A percentile compares a stretch with the other conserved stretches of the same genome.
These are phyloP conservation scores for Alfaro cultratus DNA, from an alignment of 2,797 vertebrate genomes.

Conservation along the genomic window DNA sequence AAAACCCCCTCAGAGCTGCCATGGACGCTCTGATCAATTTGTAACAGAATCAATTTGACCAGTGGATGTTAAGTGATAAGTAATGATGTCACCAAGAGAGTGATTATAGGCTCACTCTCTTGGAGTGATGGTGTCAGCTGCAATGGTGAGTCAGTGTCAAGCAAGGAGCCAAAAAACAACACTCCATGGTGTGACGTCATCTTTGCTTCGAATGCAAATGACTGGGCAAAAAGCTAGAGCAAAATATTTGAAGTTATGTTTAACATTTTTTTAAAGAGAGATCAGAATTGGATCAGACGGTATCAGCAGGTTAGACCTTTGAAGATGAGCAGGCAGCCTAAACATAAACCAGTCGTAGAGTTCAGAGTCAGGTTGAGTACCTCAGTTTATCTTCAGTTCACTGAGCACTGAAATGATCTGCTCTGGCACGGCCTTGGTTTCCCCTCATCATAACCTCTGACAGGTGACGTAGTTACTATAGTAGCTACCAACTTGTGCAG, in stretches of 20 bases:
- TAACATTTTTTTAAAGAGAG: background rate
- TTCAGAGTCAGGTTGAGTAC: background rate
- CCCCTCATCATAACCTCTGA: constrained; percentile 4
- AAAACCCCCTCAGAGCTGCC: background rate
- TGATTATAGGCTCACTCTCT: too few species aligned
- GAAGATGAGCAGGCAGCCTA: background rate
- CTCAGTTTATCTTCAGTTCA: background rate
- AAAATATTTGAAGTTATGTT: background rate
- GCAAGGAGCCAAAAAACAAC: background rate
- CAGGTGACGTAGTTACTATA: constrained; percentile 47
- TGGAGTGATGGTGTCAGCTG: background rate
- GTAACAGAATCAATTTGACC: background rate
- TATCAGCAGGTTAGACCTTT: background rate
- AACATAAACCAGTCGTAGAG: background rate
- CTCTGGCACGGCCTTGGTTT: background rate
- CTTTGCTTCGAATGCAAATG: background rate
- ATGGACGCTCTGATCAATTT: too few species aligned
- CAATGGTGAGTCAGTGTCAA: background rate
- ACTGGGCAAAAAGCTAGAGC: too few species aligned
- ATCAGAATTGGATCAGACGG: background rate
- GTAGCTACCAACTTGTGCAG: constrained; percentile 51
- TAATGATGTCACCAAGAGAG: background rate
- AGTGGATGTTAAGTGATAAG: background rate
- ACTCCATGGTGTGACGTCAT: background rate
- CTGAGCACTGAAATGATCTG: background rate